Evolutionary conservation across 2,797 vertebrate genomes (phyloP).

Genomic region (Bucorvus abyssinicus): DNA sequence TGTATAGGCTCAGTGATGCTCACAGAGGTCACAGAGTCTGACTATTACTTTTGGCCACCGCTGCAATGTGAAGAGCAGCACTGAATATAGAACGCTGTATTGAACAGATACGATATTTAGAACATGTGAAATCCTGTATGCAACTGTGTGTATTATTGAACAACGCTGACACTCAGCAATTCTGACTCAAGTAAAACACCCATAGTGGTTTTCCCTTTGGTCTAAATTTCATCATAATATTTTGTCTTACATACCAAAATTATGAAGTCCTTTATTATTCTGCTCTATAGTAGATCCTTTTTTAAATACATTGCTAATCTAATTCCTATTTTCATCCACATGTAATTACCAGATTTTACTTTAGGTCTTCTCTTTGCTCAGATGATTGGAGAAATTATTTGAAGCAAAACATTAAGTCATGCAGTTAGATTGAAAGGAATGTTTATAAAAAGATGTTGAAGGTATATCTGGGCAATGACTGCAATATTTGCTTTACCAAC

Average conservation of each 20-base stretch:
- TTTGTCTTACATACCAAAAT: constrained; percentile 46
- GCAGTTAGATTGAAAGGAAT: not conserved
- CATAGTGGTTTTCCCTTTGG: constrained; percentile 25
- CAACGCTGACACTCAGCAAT: not conserved
- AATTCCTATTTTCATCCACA: not conserved
- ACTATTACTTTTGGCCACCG: not conserved
- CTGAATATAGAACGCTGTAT: not conserved
- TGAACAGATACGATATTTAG: not conserved
- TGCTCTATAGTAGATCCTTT: not conserved
- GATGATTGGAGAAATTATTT: not conserved
- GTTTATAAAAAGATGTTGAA: not conserved
- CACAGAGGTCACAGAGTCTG: not conserved
- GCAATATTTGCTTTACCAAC: not conserved
- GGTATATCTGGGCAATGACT: not conserved
- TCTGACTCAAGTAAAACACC: constrained; percentile 42
- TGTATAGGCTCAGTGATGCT: not conserved
- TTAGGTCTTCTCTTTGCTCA: not conserved
- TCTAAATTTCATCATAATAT: constrained; percentile 53
- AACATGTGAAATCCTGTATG: constrained; percentile 5
- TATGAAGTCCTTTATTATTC: constrained; percentile 26
- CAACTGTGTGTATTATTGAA: constrained; percentile 29
- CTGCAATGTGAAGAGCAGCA: not conserved
- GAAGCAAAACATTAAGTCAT: constrained; percentile 1
- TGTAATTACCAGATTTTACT: not conserved
- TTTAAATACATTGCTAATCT: not conserved